Base-by-base conservation (phyloP, 2,113 vertebrate species). In the Oplegnathus fasciatus region DNA sequence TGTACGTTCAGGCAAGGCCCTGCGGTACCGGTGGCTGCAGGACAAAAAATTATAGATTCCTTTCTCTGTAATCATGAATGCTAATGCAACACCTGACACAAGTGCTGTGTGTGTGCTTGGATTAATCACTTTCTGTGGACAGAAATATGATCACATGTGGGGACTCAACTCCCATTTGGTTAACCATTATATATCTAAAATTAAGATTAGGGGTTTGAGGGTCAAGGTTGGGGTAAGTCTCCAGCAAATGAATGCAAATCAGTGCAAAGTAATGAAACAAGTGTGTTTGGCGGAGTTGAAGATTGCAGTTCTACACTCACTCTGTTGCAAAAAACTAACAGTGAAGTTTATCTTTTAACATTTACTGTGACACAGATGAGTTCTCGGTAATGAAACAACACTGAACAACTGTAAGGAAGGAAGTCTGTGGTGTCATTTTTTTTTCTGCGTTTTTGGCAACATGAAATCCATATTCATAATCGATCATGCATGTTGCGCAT, bases 21-120 rank as follows among this genome's bases (percentile, higher is more conserved):
- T 9, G 22, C 18, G 61, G 61, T 64, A n/a, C 9, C 15, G 6
- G 32, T 3, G 28, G 54, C 32, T 74, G 1, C 32, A 46, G 60
- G 28, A n/a, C n/a, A n/a, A 67, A 44, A 65, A 62, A 76, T 4
- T 54, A 70, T 67, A 55, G 60, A 91, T 92, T 90, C 74, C 72
- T 88, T 75, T 88, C 71, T 64, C 30, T 55, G 82, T 80, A 68
- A 80, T 91, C 71, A 89, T 80, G 54, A 73, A 28, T 69, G 54
- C 0, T 62, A 50, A 32, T 58, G 40, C 7, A 34, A 62, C 57
- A 85, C 54, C 58, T 61, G 70, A 75, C 28, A 28, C 7, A 64
- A 10, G 9, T n/a, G 30, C 50, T 75, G 9, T 46, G 2, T 67
- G 28, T 18, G 30, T 7, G 65, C 18, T 62, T 52, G 37, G n/a